Conservation (phyloP, 2,113 vertebrate genomes). For the Heteronetta atricapilla region DNA sequence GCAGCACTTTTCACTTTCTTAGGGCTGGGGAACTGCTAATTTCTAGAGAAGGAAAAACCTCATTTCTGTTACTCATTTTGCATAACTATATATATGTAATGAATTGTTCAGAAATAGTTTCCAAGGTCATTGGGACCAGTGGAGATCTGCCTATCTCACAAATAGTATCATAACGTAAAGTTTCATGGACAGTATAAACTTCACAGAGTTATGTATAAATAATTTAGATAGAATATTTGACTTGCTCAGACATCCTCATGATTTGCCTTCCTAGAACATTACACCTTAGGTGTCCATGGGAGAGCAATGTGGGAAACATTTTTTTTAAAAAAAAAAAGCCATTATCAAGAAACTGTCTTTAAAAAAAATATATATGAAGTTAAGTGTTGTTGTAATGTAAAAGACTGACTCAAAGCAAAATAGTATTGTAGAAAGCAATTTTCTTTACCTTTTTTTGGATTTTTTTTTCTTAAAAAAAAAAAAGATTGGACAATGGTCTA, state of each 20-base stretch:
- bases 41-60: slow-evolving; percentile 34
- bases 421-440: background rate
- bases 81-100: slow-evolving; percentile 20
- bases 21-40: slow-evolving; percentile 37
- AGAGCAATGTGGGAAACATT: background rate
- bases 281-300: background rate
- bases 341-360: background rate
- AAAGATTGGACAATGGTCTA: background rate
- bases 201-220: background rate
- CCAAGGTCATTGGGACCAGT: background rate
- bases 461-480: background rate
- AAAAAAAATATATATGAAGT: background rate
- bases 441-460: background rate
- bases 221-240: background rate
- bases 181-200: slow-evolving; percentile 28
- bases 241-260: background rate
- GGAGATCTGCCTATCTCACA: background rate
- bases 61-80: slow-evolving; percentile 47
- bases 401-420: background rate
- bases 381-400: background rate
- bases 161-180: slow-evolving; percentile 4
- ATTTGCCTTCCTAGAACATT: background rate
- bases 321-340: background rate
- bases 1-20: slow-evolving; percentile 53
- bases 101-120: slow-evolving; percentile 35